phyloP scores from a whole-genome alignment of 2,113 vertebrate species.

The Podilymbus podiceps region DNA sequence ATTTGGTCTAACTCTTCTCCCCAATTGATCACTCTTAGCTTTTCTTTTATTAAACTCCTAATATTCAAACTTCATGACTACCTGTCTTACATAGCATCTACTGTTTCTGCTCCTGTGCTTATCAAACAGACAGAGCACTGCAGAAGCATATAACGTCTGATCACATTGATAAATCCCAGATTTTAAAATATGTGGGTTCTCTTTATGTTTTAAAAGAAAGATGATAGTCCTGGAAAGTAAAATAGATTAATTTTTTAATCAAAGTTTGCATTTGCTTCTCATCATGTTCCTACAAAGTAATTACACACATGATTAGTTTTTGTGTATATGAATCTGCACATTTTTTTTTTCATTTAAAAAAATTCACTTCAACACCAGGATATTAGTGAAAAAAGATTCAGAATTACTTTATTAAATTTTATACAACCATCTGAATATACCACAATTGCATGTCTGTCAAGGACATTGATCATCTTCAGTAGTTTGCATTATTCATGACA shows the following conservation, averaged over 20 bases:
- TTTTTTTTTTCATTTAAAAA: not conserved
- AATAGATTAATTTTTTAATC: not conserved
- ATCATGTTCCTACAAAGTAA: not conserved
- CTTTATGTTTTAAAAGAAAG: not conserved
- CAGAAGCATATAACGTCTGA: not conserved
- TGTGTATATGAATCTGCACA: not conserved
- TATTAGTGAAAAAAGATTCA: not conserved
- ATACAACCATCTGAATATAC: fast-evolving
- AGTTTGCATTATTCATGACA: not conserved
- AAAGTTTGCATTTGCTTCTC: not conserved
- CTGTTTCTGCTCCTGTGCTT: not conserved
- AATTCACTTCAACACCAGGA: not conserved
- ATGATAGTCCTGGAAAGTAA: not conserved
- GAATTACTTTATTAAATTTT: not conserved
- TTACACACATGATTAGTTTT: not conserved
- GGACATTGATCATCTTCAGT: not conserved
- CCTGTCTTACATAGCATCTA: not conserved
- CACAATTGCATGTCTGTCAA: not conserved
- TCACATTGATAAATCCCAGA: not conserved
- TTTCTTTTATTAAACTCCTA: not conserved
- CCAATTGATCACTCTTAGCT: not conserved
- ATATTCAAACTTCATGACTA: not conserved
- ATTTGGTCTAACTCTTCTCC: not conserved
- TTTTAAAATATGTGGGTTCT: not conserved
- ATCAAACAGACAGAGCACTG: not conserved